phyloP scores from a whole-genome alignment of 1,140 invertebrate genomes.

The Saccostrea cuccullata region DNA sequence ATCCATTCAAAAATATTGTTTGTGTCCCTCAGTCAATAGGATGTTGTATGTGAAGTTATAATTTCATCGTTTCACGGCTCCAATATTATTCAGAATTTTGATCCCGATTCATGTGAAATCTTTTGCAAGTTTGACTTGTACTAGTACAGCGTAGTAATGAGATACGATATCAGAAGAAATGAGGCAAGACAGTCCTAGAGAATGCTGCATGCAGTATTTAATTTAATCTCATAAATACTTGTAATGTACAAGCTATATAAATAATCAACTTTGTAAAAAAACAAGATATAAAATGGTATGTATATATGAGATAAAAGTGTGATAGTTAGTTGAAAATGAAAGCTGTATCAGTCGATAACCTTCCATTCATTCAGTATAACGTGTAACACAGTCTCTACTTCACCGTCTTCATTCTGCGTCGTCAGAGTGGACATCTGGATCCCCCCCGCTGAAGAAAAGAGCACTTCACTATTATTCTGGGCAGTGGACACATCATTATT shows the following conservation, averaged over 20 bases:
- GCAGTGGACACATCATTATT: not conserved
- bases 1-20: too few relatives aligned
- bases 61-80: too few relatives aligned
- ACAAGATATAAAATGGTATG: not conserved
- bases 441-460: not conserved
- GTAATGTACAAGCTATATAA: not conserved
- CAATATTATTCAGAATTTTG: too few relatives aligned
- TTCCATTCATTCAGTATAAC: slow-evolving; percentile 8
- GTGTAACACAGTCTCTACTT: not conserved
- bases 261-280: not conserved
- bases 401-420: not conserved
- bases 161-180: not conserved
- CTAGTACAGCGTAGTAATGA: not conserved
- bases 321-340: too few relatives aligned
- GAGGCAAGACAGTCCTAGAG: not conserved
- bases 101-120: too few relatives aligned
- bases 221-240: not conserved
- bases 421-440: not conserved
- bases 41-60: too few relatives aligned
- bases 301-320: too few relatives aligned
- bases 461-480: not conserved
- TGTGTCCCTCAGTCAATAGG: too few relatives aligned
- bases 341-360: not conserved
- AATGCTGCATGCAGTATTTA: slow-evolving; percentile 1
- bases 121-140: not conserved